These are phyloP conservation scores for Phylloscopus whistleri DNA, from an alignment of 2,113 vertebrate genomes.

Conservation along the genomic window DNA sequence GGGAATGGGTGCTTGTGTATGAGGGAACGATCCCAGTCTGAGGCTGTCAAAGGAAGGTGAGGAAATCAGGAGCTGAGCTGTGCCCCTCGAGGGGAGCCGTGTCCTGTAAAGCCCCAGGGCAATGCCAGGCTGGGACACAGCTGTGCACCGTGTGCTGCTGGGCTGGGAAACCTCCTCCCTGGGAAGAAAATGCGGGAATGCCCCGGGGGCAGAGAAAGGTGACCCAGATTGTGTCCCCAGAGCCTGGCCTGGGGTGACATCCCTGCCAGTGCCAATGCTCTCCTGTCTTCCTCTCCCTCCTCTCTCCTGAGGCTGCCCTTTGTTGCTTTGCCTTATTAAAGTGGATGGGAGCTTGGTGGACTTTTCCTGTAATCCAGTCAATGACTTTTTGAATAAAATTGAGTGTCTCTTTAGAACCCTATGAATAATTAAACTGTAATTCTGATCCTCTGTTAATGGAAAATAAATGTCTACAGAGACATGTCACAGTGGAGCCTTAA, in stretches of 20 bases:
- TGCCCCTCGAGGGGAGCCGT: not conserved
- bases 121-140: not conserved
- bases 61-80: not conserved
- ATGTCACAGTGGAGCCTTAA: not conserved
- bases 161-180: accelerated
- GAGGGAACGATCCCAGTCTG: not conserved
- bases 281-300: not conserved
- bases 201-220: not conserved
- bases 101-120: accelerated
- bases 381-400: not conserved
- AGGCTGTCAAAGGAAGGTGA: not conserved
- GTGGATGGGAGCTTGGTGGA: not conserved
- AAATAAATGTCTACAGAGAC: not conserved
- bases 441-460: conserved; percentile 13
- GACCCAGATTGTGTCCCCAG: not conserved
- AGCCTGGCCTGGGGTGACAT: not conserved
- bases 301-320: not conserved
- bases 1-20: accelerated
- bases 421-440: conserved; percentile 38
- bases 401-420: not conserved
- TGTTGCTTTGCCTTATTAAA: not conserved
- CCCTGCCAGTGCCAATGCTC: not conserved
- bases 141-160: accelerated
- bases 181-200: too few species aligned
- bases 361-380: not conserved